Evolutionary conservation across 2,888 invertebrate genomes (phyloP).

Genomic region (Volucella bombylans): DNA sequence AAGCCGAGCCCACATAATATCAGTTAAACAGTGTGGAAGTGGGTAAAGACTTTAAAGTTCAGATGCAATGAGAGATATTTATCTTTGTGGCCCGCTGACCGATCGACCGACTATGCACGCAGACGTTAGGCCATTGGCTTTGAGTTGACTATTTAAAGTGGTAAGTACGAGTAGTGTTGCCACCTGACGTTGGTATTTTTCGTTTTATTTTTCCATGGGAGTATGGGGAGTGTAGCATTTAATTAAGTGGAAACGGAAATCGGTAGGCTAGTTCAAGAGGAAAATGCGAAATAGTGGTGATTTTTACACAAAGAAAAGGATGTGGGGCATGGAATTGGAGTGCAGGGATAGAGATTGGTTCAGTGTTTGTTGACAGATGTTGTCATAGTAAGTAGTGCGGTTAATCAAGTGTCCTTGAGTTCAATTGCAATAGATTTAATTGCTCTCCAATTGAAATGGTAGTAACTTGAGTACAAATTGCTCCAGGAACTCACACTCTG

Average conservation of each 20-base stretch:
- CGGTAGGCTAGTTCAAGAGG: background rate
- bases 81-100: constrained; percentile 18
- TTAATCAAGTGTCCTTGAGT: no score
- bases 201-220: constrained; percentile 23
- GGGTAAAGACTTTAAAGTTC: constrained; percentile 72
- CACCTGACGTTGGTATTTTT: background rate
- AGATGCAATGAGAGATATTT: constrained; percentile 41
- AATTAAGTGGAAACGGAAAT: no score
- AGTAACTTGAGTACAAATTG: no score
- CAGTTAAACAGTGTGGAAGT: constrained; percentile 55
- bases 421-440: no score
- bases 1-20: constrained; percentile 55
- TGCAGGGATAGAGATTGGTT: no score
- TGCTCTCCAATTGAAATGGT: no score
- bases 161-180: constrained; percentile 28
- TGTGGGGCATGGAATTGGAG: background rate
- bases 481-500: no score
- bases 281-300: background rate
- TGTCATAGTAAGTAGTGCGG: no score
- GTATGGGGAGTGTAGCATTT: background rate
- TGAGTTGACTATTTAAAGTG: background rate
- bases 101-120: constrained; percentile 13
- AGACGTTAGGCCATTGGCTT: constrained; percentile 53
- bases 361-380: no score
- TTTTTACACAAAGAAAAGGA: constrained; percentile 28